phyloP scores from a whole-genome alignment of 2,888 invertebrate genomes.

The Lucinisca nassula region DNA sequence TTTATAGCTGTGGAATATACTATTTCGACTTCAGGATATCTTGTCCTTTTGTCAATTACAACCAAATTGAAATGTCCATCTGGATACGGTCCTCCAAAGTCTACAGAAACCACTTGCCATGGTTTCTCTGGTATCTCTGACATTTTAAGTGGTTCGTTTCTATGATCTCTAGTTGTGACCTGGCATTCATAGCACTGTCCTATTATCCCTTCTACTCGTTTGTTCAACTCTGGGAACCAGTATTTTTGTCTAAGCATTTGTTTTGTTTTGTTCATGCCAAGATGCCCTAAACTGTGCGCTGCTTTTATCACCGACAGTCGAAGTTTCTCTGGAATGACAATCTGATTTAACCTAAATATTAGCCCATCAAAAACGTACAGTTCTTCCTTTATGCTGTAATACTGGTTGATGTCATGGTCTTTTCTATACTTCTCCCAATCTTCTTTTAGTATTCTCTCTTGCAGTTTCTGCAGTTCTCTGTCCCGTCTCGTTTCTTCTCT shows the following conservation, averaged over 20 bases:
- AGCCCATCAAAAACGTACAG: slow-evolving; percentile 18
- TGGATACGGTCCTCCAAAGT: slow-evolving; percentile 25
- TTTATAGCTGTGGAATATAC: neutral
- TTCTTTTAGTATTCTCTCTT: neutral
- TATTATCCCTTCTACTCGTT: slow-evolving; percentile 35
- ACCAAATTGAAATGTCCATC: no score
- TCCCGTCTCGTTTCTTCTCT: neutral
- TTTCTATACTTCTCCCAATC: slow-evolving; percentile 5
- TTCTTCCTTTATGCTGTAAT: slow-evolving; percentile 13
- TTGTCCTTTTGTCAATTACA: neutral
- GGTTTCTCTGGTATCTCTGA: slow-evolving; percentile 32
- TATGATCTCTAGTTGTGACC: slow-evolving; percentile 37
- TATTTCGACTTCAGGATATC: neutral
- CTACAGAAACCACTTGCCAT: slow-evolving; percentile 16
- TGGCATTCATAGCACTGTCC: slow-evolving; percentile 43
- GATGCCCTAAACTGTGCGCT: slow-evolving; percentile 46
- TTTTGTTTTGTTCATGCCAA: slow-evolving; percentile 39
- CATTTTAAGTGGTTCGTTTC: slow-evolving; percentile 34
- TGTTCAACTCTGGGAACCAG: slow-evolving; percentile 49
- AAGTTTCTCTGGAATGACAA: slow-evolving; percentile 26
- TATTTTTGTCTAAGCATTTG: slow-evolving; percentile 33
- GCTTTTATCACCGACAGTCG: slow-evolving; percentile 31
- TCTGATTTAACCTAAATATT: slow-evolving; percentile 26
- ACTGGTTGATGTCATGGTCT: neutral
- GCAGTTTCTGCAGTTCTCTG: slow-evolving; percentile 3